Evolutionary conservation across 2,888 invertebrate species (phyloP).

Genomic region (Cephus runcator): DNA sequence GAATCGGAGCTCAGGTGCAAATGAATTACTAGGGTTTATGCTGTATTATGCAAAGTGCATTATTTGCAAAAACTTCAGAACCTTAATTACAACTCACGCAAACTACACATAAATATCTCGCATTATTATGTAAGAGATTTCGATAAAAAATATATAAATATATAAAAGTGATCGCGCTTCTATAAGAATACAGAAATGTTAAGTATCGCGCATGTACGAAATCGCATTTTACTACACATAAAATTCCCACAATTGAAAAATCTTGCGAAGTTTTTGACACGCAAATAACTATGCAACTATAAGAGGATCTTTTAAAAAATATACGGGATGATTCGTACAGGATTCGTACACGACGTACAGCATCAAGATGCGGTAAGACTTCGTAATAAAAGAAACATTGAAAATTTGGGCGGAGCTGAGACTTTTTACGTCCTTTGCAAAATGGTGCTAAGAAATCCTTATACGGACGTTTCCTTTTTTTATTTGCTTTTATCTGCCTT

Average conservation of each 20-base stretch:
- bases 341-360: neutral
- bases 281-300: neutral
- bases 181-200: neutral
- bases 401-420: neutral
- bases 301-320: neutral
- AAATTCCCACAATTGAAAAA: neutral
- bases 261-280: neutral
- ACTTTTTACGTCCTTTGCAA: neutral
- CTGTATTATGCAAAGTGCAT: neutral
- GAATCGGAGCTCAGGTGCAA: conserved; percentile 5
- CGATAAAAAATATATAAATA: conserved; percentile 7
- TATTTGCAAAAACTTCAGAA: neutral
- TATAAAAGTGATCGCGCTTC: conserved; percentile 1
- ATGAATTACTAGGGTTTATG: neutral
- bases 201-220: neutral
- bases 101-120: neutral
- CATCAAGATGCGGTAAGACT: neutral
- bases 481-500: neutral
- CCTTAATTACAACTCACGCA: neutral
- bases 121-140: neutral
- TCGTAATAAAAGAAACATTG: neutral
- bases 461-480: neutral
- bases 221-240: neutral
- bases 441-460: neutral
- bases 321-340: neutral